These are phyloP conservation scores for Morelia viridis DNA, from an alignment of 2,797 vertebrate genomes.

Conservation along the genomic window DNA sequence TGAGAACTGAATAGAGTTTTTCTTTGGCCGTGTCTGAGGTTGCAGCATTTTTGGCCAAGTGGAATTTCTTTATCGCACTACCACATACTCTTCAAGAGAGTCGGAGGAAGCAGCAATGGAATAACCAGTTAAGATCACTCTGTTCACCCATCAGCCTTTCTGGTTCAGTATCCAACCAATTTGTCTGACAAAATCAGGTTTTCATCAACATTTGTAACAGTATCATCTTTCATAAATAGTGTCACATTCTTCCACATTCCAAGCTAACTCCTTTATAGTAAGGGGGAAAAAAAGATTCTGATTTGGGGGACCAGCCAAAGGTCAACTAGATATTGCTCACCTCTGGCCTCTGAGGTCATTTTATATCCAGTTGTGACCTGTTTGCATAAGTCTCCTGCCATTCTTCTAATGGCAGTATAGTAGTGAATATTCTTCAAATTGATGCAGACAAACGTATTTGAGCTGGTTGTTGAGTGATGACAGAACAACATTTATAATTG, in stretches of 20 bases:
- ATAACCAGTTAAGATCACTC: background rate
- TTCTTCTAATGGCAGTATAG: background rate
- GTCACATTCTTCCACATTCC: background rate
- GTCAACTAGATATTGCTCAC: background rate
- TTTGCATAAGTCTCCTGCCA: background rate
- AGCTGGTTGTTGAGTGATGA: slow-evolving; percentile 26
- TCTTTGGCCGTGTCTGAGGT: background rate
- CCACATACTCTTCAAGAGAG: background rate
- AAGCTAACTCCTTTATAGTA: background rate
- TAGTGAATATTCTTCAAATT: slow-evolving; percentile 12
- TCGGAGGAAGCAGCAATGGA: background rate
- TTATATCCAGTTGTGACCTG: background rate
- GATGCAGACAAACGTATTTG: slow-evolving; percentile 9
- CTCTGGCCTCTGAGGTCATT: background rate
- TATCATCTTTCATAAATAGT: background rate
- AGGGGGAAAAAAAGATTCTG: background rate
- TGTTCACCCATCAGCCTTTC: background rate
- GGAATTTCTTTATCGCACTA: background rate
- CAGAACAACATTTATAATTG: slow-evolving; percentile 25
- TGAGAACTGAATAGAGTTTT: background rate
- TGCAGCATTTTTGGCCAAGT: background rate
- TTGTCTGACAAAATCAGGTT: background rate
- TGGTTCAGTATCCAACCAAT: background rate
- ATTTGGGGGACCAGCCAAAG: background rate
- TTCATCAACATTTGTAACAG: background rate